phyloP scores from a whole-genome alignment of 2,888 invertebrate species.

The Julus scandinavius region DNA sequence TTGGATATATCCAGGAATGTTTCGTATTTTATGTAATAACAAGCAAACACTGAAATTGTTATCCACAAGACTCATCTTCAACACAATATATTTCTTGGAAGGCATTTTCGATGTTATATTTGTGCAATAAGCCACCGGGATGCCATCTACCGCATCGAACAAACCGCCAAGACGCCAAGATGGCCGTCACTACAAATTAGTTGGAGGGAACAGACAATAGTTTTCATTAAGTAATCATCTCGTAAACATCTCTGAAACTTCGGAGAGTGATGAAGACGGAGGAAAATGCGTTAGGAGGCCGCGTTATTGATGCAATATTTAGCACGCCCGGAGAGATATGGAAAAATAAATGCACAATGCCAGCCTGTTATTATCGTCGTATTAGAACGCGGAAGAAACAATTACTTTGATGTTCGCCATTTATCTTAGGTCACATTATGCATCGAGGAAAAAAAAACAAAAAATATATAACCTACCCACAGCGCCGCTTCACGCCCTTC shows the following conservation, averaged over 20 bases:
- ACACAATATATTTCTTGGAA: not conserved
- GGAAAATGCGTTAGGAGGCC: constrained; percentile 28
- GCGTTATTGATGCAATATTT: constrained; percentile 42
- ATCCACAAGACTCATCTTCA: no score
- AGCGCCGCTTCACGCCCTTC: constrained; percentile 32
- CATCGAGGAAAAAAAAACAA: not conserved
- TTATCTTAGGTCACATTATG: constrained; percentile 39
- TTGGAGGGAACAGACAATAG: not conserved
- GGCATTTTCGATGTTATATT: not conserved
- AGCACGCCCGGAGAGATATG: constrained; percentile 38
- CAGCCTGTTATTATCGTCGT: constrained; percentile 31
- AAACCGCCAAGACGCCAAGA: not conserved
- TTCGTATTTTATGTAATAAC: no score
- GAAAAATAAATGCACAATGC: constrained; percentile 42
- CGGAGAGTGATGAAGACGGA: constrained; percentile 3
- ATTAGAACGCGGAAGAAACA: constrained; percentile 42
- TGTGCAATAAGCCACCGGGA: not conserved
- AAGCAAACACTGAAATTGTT: no score
- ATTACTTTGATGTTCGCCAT: constrained; percentile 38
- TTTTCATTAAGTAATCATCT: constrained; percentile 30
- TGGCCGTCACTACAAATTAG: not conserved
- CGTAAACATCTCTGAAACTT: constrained; percentile 18
- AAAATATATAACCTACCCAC: not conserved
- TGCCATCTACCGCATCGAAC: not conserved
- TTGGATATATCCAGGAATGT: no score